Evolutionary conservation across 2,113 vertebrate genomes (phyloP), one percentile per base, ranked within the genome.

Genomic region (Mixornis gularis): DNA sequence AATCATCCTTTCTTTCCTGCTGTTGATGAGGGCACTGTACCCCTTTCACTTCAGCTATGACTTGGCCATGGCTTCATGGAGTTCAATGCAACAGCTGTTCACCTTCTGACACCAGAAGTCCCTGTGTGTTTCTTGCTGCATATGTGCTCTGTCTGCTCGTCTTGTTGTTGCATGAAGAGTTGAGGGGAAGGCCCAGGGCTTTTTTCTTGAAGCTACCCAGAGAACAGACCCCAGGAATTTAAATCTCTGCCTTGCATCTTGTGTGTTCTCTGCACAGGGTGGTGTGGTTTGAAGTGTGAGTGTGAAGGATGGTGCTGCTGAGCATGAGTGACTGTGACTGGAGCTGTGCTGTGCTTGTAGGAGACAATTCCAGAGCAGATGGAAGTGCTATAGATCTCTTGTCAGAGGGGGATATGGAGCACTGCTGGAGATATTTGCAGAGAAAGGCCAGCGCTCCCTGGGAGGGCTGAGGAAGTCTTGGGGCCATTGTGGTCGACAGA

Each of bases 21-120:
- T 90, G 70, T 72, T 85, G 77, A 30, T 0, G 41, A 25, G 34
- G 72, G 83, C 53, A 72, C 59, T 90, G 40, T 68, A 71, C n/a
- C 49, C 70, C 8, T 79, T 90, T 82, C 84, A 69, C 55, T 86
- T 92, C 77, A 89, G 80, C 66, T 78, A 29, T 43, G 34, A 29
- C 38, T 94, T 94, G 87, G 81, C 81, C 77, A 3, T 53, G 21
- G 27, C 68, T 87, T 78, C 29, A 13, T 46, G 68, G 44, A 59
- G 56, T 87, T 89, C 71, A 77, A 1, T 63, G 55, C 25, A 85
- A 48, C 92, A 92, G 87, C 87, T 93, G 91, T 77, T 82, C 81
- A 38, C n/a, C 68, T 74, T 95, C 73, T 73, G 85, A 83, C 55
- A 79, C 40, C 64, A 92, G 25, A 82, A 91, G 52, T 83, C n/a